Percentiles rank a stretch among this genome's conserved stretches.
Conservation (phyloP, 2,888 invertebrate species). For the Zygothrica quintamaculata region DNA sequence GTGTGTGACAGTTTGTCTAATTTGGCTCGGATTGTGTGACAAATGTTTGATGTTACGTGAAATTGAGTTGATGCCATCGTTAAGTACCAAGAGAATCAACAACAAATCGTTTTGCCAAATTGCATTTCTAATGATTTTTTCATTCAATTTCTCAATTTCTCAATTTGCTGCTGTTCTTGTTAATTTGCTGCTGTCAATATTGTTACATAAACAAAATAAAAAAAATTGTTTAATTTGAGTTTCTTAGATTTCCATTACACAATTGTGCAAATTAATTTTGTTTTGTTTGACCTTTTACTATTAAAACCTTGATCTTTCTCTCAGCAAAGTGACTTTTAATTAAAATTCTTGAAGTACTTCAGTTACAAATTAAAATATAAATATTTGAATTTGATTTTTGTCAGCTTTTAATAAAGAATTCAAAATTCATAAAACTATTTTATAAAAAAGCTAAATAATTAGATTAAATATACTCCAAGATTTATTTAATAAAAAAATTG, state of each 20-base stretch:
- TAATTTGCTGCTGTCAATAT: slow-evolving; percentile 18
- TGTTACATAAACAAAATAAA: no score
- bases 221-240: slow-evolving; percentile 23
- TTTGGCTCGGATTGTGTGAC: slow-evolving; percentile 62
- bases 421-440: neutral
- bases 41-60: slow-evolving; percentile 57
- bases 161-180: slow-evolving; percentile 1
- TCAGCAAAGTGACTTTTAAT: no score
- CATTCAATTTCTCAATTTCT: slow-evolving; percentile 5
- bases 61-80: slow-evolving; percentile 40
- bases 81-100: slow-evolving; percentile 25
- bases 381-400: no score
- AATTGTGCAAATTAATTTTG: no score
- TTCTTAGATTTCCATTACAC: slow-evolving; percentile 32
- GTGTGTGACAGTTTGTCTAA: slow-evolving; percentile 44
- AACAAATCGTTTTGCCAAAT: slow-evolving; percentile 27
- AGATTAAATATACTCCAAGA: no score
- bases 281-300: no score
- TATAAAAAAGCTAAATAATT: slow-evolving; percentile 1
- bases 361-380: no score
- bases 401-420: no score
- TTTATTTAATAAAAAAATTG: slow-evolving; percentile 33
- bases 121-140: slow-evolving; percentile 31
- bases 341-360: no score
- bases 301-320: no score